phyloP scores from a whole-genome alignment of 2,888 invertebrate species.

The Cerastis leucographa region DNA sequence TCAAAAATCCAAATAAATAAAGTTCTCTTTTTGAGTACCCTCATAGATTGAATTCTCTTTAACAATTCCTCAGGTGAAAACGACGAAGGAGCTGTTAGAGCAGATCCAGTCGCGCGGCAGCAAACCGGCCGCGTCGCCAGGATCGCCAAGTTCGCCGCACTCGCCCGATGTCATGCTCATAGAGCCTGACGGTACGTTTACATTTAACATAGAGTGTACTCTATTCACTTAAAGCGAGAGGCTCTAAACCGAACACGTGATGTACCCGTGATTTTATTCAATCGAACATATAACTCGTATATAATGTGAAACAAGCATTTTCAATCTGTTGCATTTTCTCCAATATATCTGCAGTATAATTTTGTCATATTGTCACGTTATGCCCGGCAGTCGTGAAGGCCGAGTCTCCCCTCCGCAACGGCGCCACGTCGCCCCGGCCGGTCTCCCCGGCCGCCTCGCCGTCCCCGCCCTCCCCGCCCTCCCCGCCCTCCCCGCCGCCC shows the following conservation, averaged over 20 bases:
- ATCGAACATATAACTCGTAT: no score
- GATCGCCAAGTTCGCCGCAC: constrained; percentile 68
- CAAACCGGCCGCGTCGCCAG: constrained; percentile 72
- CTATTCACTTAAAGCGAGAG: no score
- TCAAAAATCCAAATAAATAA: not conserved
- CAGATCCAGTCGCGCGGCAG: constrained; percentile 92
- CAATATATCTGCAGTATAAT: not conserved
- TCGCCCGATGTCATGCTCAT: constrained; percentile 87
- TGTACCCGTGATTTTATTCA: no score
- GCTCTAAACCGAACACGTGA: no score
- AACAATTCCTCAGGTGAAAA: constrained; percentile 80
- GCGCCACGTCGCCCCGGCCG: constrained; percentile 63
- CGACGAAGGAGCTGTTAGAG: constrained; percentile 95
- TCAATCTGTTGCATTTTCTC: not conserved
- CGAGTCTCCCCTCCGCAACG: constrained; percentile 86
- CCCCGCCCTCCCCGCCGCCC: constrained; percentile 66
- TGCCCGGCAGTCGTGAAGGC: constrained; percentile 72
- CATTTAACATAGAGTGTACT: no score
- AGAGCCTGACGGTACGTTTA: constrained; percentile 80
- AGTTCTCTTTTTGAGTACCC: not conserved
- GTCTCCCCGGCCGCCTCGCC: constrained; percentile 66
- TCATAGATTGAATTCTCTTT: not conserved
- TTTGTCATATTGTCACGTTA: not conserved
- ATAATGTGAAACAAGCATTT: no score
- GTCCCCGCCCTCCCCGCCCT: constrained; percentile 67